Conservation (phyloP, 2,113 vertebrate genomes). For the Psilopogon haemacephalus region DNA sequence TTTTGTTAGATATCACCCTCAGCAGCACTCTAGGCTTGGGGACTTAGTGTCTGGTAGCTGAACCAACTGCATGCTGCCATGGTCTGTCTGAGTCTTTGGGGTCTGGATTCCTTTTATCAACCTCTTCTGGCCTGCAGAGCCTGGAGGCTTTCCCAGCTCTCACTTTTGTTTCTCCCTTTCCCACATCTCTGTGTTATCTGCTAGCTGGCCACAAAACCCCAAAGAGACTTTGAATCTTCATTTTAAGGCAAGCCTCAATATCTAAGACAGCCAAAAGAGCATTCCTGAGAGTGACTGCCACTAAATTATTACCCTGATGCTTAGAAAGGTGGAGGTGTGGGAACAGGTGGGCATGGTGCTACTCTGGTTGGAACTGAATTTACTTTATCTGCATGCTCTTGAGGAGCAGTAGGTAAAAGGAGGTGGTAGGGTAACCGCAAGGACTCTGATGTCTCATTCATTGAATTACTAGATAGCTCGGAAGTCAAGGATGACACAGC, state of each 20-base stretch:
- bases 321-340: not conserved
- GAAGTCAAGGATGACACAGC: constrained; percentile 18
- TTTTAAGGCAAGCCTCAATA: not conserved
- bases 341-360: not conserved
- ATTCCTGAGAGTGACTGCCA: rapidly evolving
- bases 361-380: not conserved
- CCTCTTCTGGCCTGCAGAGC: not conserved
- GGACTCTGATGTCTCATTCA: not conserved
- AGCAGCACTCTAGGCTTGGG: not conserved
- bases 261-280: not conserved
- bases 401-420: not conserved
- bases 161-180: not conserved
- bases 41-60: not conserved
- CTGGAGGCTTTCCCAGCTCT: not conserved
- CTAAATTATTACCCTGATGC: not conserved
- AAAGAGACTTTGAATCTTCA: not conserved
- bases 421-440: not conserved
- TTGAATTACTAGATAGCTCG: not conserved
- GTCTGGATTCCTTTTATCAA: not conserved
- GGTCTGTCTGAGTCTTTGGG: not conserved
- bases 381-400: not conserved
- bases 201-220: not conserved
- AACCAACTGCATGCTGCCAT: not conserved
- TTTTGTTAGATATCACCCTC: not conserved
- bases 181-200: not conserved